Base-by-base conservation (phyloP, 2,797 vertebrate species). In the Rachycentron canadum region DNA sequence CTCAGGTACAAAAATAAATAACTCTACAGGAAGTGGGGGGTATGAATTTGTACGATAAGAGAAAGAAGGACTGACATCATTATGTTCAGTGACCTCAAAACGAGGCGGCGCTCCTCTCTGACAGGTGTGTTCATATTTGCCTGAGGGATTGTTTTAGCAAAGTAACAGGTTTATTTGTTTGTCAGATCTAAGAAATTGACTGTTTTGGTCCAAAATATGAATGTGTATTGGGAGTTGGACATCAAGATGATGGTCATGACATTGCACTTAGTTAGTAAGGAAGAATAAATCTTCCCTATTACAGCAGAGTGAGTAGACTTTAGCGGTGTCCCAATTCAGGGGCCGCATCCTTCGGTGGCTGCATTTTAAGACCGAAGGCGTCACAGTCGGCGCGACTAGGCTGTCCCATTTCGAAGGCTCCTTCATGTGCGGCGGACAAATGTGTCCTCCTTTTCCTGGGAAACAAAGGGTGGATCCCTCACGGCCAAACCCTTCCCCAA, bases 91-190 rank as follows among this genome's bases (percentile, higher is more conserved):
- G 17, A 28, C 26, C 13, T 66, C 40, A 36, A 55, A 64, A 23
- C 0, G 6, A 45, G 7, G 8, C 4, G 43, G 16, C 41, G 25
- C 78, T 67, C 32, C 38, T 13, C 45, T 59, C 41, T 66, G 47
- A 73, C 40, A 67, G 25, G 21, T 49, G 19, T n/a, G 21, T 49
- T 66, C 21, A 76, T n/a, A 73, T 68, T 45, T 78, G 49, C 38
- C 28, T 7, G 19, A 76, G 49, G 5, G 38, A 43, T 26, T 36
- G 7, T 36, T 67, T 72, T 19, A 60, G 55, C 38, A 45, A 8
- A 50, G 38, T 23, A 21, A 25, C 59, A 25, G 13, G 9, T 43
- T 68, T 28, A 32, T 3, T 53, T n/a, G 16, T n/a, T n/a, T n/a
- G 32, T 36, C 13, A 56, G 45, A 28, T 52, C 12, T 56, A 45